A percentile compares a stretch with the other conserved stretches of the same genome.
These are phyloP conservation scores for Bubo blakistoni DNA, from an alignment of 2,113 vertebrate genomes.

Conservation along the genomic window DNA sequence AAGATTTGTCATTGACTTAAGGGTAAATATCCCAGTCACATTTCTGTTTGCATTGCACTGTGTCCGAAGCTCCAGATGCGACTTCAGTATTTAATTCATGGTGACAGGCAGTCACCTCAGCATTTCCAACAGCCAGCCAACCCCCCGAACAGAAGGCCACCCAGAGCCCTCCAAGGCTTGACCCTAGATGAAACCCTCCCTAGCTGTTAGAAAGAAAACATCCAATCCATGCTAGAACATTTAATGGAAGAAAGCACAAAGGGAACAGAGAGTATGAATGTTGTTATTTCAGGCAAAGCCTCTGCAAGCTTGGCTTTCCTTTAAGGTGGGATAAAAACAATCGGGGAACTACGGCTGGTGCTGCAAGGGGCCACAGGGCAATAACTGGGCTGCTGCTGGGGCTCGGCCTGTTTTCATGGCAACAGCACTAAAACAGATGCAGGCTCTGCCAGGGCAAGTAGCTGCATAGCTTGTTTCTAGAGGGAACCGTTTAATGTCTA, in stretches of 20 bases:
- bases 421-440: not conserved
- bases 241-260: not conserved
- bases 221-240: rapidly evolving
- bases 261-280: rapidly evolving
- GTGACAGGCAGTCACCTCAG: not conserved
- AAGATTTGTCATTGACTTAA: not conserved
- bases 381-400: not conserved
- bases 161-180: not conserved
- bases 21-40: not conserved
- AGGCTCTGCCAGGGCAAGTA: not conserved
- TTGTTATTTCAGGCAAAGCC: not conserved
- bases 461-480: not conserved
- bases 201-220: rapidly evolving
- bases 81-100: not conserved
- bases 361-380: not conserved
- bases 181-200: no score
- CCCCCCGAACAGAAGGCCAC: not conserved
- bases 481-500: not conserved
- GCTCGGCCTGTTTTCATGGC: not conserved
- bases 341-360: not conserved
- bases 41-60: not conserved
- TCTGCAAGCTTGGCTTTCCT: not conserved
- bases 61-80: not conserved
- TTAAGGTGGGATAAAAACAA: not conserved
- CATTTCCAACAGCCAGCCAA: not conserved